phyloP scores from a whole-genome alignment of 2,113 vertebrate species.

The Telmatochromis bifrenatus region DNA sequence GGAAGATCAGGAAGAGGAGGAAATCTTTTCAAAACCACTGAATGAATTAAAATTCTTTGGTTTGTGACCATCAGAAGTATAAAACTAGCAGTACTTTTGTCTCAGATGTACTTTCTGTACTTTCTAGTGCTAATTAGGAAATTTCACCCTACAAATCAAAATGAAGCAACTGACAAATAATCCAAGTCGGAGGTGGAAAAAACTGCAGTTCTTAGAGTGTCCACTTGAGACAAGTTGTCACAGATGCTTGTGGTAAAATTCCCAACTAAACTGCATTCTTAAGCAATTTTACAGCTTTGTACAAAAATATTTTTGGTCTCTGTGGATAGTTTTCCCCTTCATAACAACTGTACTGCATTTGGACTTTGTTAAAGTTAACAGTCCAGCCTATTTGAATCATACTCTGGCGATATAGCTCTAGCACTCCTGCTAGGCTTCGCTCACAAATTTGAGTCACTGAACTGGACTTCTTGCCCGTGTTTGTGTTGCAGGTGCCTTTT shows the following conservation, averaged over 20 bases:
- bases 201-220: neutral
- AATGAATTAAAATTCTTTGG: neutral
- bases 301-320: neutral
- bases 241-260: neutral
- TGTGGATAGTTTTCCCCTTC: neutral
- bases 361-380: neutral
- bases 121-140: neutral
- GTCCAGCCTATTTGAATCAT: neutral
- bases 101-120: neutral
- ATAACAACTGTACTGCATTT: neutral
- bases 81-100: neutral
- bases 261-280: neutral
- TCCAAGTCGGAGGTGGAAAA: neutral
- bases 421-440: neutral
- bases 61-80: neutral
- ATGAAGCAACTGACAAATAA: neutral
- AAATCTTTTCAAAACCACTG: neutral
- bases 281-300: neutral
- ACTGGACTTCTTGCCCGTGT: neutral
- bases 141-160: neutral
- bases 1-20: neutral
- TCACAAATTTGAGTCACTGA: neutral
- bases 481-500: neutral
- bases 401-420: neutral
- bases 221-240: neutral